Base-by-base conservation (phyloP, 2,113 vertebrate genomes). In the Rhinogobius similis region DNA sequence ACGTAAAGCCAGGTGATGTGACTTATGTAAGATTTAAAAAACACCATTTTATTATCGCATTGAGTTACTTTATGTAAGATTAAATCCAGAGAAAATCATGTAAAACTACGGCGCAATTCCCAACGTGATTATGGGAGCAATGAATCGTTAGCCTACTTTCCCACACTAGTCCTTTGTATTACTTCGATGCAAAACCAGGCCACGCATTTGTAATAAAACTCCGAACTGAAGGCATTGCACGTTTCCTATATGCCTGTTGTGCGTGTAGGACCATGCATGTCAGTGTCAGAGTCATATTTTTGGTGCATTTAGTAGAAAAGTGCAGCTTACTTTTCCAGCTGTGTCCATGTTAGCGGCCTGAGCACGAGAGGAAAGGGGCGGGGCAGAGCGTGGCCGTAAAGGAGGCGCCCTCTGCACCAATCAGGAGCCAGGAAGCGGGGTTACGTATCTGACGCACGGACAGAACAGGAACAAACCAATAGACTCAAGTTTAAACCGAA, bases 311-410 rank as follows among this genome's bases (percentile, higher is more conserved):
- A 1, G 0, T 26, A 26, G 14, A 55, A 43, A 1, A 2, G 3
- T 0, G 82, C 32, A 1, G 32, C 91, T 90, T 75, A 94, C 93
- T 89, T 92, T 70, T 0, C 91, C 92, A 63, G 76, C 85, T 39
- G 93, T 92, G 67, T 88, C 90, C 93, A 94, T 94, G 81, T 76
- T 86, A 0, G 20, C 6, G 67, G 4, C 43, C 71, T 41, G 26
- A 0, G 41, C 14, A 20, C 16, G 29, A 65, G 20, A 27, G 32
- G 44, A 21, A n/a, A 16, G 9, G 0, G 48, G 23, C 53, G 58
- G 5, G 43, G 56, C 27, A 11, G n/a, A 0, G 27, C 38, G 44
- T 5, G 11, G 56, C 72, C 77, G 75, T 68, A 75, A 77, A 79
- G 63, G 14, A 77, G 56, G 66, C 32, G 0, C 9, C 13, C 1